Percentiles rank a stretch among this genome's conserved stretches.
These are phyloP conservation scores for Zonitis immaculata DNA, from an alignment of 2,888 invertebrate species.

Conservation along the genomic window DNA sequence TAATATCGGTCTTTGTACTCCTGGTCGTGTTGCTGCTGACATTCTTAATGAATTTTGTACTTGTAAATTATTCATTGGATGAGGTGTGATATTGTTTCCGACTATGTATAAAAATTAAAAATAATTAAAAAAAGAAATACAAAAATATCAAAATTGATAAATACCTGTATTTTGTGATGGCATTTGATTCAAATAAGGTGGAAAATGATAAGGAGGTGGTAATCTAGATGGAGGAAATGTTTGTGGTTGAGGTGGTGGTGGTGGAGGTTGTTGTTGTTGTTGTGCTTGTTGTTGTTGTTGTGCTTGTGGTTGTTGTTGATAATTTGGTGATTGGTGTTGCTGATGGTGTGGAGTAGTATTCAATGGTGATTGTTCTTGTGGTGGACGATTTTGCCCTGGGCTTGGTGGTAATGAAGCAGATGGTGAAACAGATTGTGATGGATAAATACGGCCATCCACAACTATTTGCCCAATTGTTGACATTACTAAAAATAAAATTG, in stretches of 20 bases:
- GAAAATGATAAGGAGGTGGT: conserved; percentile 13
- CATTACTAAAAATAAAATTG: conserved; percentile 54
- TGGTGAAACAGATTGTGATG: conserved; percentile 51
- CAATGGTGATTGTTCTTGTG: conserved; percentile 43
- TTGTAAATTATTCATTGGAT: conserved; percentile 14
- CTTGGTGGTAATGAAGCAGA: conserved; percentile 36
- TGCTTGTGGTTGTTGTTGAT: conserved; percentile 43
- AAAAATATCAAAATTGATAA: not conserved
- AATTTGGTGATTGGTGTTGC: conserved; percentile 29
- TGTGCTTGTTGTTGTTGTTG: conserved; percentile 35
- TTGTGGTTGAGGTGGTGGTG: conserved; percentile 36
- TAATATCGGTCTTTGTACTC: conserved; percentile 30
- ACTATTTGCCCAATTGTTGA: conserved; percentile 75
- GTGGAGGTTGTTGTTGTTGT: conserved; percentile 25
- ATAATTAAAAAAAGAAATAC: not conserved
- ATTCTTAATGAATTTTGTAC: conserved; percentile 32
- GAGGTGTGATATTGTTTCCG: not conserved
- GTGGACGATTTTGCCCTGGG: conserved; percentile 44
- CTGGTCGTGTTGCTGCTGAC: conserved; percentile 26
- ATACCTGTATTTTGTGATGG: not conserved
- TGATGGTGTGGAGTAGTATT: conserved; percentile 34
- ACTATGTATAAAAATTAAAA: not conserved
- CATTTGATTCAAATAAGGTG: not conserved
- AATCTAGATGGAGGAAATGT: conserved; percentile 15
- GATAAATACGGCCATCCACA: conserved; percentile 77